These are phyloP conservation scores for Eremobia ochroleuca DNA, from an alignment of 2,888 invertebrate genomes.

Conservation along the genomic window DNA sequence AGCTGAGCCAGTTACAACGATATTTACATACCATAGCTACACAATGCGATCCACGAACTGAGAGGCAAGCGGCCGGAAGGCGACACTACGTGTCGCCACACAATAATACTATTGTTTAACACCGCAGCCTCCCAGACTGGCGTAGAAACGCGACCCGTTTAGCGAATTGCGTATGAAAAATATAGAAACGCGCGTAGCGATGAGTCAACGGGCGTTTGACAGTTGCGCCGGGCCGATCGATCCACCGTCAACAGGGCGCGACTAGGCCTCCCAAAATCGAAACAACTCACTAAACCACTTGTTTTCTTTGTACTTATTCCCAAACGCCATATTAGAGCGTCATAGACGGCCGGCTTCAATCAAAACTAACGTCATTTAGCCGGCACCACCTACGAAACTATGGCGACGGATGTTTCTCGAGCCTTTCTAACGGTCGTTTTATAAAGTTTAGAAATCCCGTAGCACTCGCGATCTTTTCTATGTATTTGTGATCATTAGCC, in stretches of 20 bases:
- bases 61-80: slow-evolving; percentile 29
- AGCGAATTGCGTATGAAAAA: slow-evolving; percentile 85
- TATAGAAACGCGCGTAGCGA: slow-evolving; percentile 79
- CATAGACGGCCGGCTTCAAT: slow-evolving; percentile 76
- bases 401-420: slow-evolving; percentile 86
- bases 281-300: slow-evolving; percentile 75
- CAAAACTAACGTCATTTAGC: slow-evolving; percentile 82
- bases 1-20: slow-evolving; percentile 68
- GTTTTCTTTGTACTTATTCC: slow-evolving; percentile 68
- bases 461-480: slow-evolving; percentile 65
- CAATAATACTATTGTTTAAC: slow-evolving; percentile 70
- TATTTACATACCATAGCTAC: slow-evolving; percentile 69
- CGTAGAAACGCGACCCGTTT: slow-evolving; percentile 72
- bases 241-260: slow-evolving; percentile 83
- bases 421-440: slow-evolving; percentile 74
- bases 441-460: slow-evolving; percentile 62
- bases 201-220: slow-evolving; percentile 90
- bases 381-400: slow-evolving; percentile 87
- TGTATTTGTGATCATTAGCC: slow-evolving; percentile 64
- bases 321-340: slow-evolving; percentile 77
- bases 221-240: slow-evolving; percentile 89
- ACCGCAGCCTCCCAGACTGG: slow-evolving; percentile 62
- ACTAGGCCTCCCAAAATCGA: slow-evolving; percentile 70
- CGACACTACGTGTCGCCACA: slow-evolving; percentile 44
- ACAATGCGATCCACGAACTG: slow-evolving; percentile 54